Base-by-base conservation (phyloP, 2,113 vertebrate species). In the Carollia perspicillata region DNA sequence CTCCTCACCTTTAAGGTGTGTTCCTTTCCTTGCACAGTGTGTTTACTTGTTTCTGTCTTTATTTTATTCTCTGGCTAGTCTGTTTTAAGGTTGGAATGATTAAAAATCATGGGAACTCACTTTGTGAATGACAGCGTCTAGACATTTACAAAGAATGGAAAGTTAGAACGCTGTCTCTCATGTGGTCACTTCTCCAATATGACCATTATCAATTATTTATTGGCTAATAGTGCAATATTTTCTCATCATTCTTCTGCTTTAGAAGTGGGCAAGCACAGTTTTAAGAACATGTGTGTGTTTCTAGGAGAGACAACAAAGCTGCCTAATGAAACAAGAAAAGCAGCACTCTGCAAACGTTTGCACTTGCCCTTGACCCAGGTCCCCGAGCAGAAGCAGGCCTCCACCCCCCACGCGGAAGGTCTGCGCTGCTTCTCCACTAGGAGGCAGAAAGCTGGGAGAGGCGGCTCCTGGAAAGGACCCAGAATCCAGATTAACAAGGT, bases 171-270 rank as follows among this genome's bases (percentile, higher is more conserved):
- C 51, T 66, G 26, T 63, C 37, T 66, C 22, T 95, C 77, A 11
- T n/a, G 68, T 47, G 28, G 35, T 63, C 53, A 35, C 35, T 92
- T 94, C 49, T 71, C 81, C 77, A 44, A 47, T 71, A 60, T 8
- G 78, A 92, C 35, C 49, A 40, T 55, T 60, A 55, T 89, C 79
- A 77, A 47, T 53, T 53, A 86, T 55, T 23, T 40, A 85, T 12
- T 77, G 58, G 60, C 51, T 35, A 51, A 51, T 0, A 60, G n/a
- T 66, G 3, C 53, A 89, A 83, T 28, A 23, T 68, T 91, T 85
- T 72, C 78, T 91, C 63, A 78, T 51, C 63, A 93, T 40, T 87
- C 74, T 77, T 88, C 37, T 96, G 83, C 42, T 86, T 89, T 22
- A 79, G 90, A 78, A 74, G 68, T 71, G 6, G 49, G 63, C 12